Percentiles rank a stretch among this genome's conserved stretches.
These are phyloP conservation scores for Coecobrya sp. DNA, from an alignment of 2,888 invertebrate species.

Conservation along the genomic window DNA sequence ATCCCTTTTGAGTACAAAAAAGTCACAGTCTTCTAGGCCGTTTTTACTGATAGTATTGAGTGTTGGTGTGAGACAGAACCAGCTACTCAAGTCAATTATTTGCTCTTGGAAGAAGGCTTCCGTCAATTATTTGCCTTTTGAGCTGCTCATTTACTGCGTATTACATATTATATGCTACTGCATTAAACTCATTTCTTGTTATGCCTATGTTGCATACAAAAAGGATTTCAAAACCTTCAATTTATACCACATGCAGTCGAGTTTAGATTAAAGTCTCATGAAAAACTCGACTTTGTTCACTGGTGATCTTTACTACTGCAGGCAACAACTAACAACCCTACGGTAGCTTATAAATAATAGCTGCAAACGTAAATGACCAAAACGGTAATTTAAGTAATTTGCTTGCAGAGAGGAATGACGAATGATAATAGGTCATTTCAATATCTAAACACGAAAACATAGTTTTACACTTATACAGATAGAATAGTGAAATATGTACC, in stretches of 20 bases:
- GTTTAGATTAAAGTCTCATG: neutral
- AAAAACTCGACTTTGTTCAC: neutral
- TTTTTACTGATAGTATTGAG: slow-evolving; percentile 14
- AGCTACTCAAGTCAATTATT: slow-evolving; percentile 2
- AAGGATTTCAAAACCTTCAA: neutral
- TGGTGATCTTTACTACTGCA: neutral
- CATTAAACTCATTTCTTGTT: neutral
- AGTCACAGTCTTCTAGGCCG: slow-evolving; percentile 38
- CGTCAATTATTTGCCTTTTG: slow-evolving; percentile 41
- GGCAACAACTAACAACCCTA: too few species aligned
- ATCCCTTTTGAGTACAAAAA: slow-evolving; percentile 39
- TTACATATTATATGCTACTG: neutral
- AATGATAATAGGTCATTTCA: neutral
- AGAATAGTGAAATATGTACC: too few species aligned
- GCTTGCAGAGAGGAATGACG: neutral
- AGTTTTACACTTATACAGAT: neutral
- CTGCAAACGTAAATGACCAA: neutral
- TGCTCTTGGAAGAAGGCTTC: slow-evolving; percentile 54
- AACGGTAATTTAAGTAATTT: neutral
- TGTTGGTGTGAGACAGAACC: neutral
- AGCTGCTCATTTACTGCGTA: neutral
- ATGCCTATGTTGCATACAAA: neutral
- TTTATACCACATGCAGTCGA: neutral
- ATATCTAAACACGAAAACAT: neutral
- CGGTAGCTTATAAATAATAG: too few species aligned